A percentile compares a stretch with the other conserved stretches of the same genome.
Conservation (phyloP, 2,113 vertebrate species). For the Larimichthys polyactis region DNA sequence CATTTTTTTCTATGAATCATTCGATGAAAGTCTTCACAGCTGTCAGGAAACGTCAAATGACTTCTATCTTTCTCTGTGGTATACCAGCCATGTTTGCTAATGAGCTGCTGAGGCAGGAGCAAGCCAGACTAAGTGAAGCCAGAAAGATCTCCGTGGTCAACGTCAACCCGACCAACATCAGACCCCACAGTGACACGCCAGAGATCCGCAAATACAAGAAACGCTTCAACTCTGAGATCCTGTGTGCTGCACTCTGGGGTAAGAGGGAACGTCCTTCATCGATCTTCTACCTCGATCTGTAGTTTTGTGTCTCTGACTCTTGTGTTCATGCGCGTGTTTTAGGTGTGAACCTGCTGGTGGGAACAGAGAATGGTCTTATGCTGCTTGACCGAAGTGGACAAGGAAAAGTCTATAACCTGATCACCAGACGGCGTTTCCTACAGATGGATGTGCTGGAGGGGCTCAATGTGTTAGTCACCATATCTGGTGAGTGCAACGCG, state of each 20-base stretch:
- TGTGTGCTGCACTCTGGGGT: conserved; percentile 98
- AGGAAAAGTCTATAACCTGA: conserved; percentile 97
- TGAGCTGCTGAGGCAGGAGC: conserved; percentile 95
- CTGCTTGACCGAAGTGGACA: conserved; percentile 97
- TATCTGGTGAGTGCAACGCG: conserved; percentile 88
- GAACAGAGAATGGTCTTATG: conserved; percentile 97
- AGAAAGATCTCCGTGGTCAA: conserved; percentile 99
- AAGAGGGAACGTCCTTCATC: conserved; percentile 28
- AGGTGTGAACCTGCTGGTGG: conserved; percentile 98
- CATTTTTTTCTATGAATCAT: too few species aligned
- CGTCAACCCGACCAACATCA: conserved; percentile 98
- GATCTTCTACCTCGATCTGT: not conserved
- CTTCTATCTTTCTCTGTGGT: not conserved
- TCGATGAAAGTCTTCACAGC: too few species aligned
- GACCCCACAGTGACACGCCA: conserved; percentile 96
- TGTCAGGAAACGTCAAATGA: not conserved
- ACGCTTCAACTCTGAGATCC: conserved; percentile 98
- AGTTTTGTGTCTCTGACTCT: not conserved
- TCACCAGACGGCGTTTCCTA: conserved; percentile 95
- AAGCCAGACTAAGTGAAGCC: conserved; percentile 96
- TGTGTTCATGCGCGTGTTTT: conserved; percentile 27
- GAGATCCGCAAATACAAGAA: conserved; percentile 99
- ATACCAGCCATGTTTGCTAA: conserved; percentile 90
- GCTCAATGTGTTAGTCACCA: conserved; percentile 97
- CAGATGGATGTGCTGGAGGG: conserved; percentile 99